Percentiles rank a stretch among this genome's conserved stretches.
phyloP scores from a whole-genome alignment of 2,797 vertebrate genomes.

The Protonibea diacanthus region DNA sequence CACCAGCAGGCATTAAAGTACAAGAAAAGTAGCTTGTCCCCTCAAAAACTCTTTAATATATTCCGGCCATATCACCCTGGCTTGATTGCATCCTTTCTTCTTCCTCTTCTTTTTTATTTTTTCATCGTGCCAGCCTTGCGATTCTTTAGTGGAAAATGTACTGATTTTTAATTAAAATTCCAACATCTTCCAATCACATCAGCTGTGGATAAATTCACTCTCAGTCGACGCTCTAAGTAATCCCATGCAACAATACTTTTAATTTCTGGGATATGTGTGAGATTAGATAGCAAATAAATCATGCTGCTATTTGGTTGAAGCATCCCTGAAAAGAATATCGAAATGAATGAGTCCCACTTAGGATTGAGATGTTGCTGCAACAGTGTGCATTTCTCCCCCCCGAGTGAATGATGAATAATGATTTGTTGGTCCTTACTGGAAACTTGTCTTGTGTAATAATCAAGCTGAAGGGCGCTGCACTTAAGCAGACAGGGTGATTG shows the following conservation, averaged over 20 bases:
- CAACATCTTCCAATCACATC: conserved; percentile 29
- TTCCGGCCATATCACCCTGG: conserved; percentile 12
- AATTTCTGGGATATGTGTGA: conserved; percentile 40
- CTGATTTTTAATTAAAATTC: conserved; percentile 56
- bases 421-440: conserved; percentile 51
- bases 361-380: conserved; percentile 25
- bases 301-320: conserved; percentile 40
- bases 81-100: conserved; percentile 29
- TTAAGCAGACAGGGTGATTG: conserved; percentile 45
- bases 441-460: conserved; percentile 52
- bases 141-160: conserved; percentile 25
- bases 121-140: neutral
- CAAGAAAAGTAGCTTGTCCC: conserved; percentile 12
- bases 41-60: conserved; percentile 13
- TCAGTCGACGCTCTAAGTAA: conserved; percentile 23
- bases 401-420: conserved; percentile 47
- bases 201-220: conserved; percentile 15
- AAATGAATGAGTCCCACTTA: conserved; percentile 41
- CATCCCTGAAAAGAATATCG: conserved; percentile 28
- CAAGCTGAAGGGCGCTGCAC: conserved; percentile 38
- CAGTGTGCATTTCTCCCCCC: conserved; percentile 27
- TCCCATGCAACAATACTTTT: conserved; percentile 59
- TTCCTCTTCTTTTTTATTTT: no score
- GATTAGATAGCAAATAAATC: conserved; percentile 48
- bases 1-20: conserved; percentile 30